Evolutionary conservation across 2,113 vertebrate genomes (phyloP), one percentile per base, ranked within the genome.

Genomic region (Pollimyrus isidori): DNA sequence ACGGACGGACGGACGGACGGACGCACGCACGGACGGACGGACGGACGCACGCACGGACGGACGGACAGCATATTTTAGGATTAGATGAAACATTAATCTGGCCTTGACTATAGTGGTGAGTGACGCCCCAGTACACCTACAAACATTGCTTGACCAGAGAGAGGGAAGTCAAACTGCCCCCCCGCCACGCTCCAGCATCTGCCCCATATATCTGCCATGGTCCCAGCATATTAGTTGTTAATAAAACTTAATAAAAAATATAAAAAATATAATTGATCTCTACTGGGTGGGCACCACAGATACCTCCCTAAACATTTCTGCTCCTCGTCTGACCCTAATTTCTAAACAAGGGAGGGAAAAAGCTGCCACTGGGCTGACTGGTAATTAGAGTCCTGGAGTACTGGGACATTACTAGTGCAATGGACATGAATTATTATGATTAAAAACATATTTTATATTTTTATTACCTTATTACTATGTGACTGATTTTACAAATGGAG

Each of bases 201-300:
- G 91, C 90, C 89, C 89, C 90, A 2, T 83, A 56, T 39, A 90
- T 87, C 90, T 88, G 53, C 50, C 86, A 89, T 84, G 89, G 88
- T 93, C 91, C 89, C 92, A 90, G 90, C 90, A 82, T 92, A 94
- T 95, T 92, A 95, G 93, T 95, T 95, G 95, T 96, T 95, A 91
- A 96, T 94, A 93, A 94, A 87, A 76, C 87, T 90, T 92, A 91
- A 94, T 52, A 17, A 17, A 52, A 52, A 52, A 93, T 93, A 94
- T 52, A 17, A 17, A 52, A 52, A 52, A 93, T 93, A 93, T 89
- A 91, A 95, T 94, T 92, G 88, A 94, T 94, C 92, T 92, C 73
- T 89, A 92, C 92, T 92, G 93, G 91, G 53, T 89, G 89, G 89
- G 88, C 92, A 90, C 88, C 30, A 90, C 88, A 90, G 90, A 93